These are phyloP conservation scores for Drosophila grimshawi DNA, from an alignment of 1,140 invertebrate species.

Conservation along the genomic window DNA sequence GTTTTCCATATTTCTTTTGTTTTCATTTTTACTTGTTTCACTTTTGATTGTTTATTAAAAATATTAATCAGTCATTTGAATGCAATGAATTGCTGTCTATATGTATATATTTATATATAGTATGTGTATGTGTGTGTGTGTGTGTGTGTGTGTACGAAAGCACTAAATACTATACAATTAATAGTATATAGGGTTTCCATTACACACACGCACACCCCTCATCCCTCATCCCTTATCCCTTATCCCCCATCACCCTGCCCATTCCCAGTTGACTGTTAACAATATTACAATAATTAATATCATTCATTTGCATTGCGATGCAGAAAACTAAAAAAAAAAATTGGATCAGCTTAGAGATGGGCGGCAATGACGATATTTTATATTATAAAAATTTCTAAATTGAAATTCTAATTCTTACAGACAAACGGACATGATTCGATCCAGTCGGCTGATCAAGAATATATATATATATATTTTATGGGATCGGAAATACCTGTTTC, in stretches of 20 bases:
- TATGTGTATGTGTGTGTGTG: slow-evolving; percentile 23
- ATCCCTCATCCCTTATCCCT: neutral
- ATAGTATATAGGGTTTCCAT: slow-evolving; percentile 45
- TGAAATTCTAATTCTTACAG: too few species aligned
- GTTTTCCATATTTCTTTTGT: slow-evolving; percentile 41
- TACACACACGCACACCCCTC: slow-evolving; percentile 4
- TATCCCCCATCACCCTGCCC: neutral
- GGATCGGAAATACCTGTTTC: too few species aligned
- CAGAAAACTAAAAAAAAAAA: slow-evolving; percentile 66
- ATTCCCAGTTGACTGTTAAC: slow-evolving; percentile 60
- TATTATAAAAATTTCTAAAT: too few species aligned
- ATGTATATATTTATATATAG: neutral
- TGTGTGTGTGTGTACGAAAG: slow-evolving; percentile 3
- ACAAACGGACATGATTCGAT: too few species aligned
- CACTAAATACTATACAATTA: slow-evolving; percentile 14
- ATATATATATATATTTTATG: neutral
- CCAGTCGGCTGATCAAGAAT: neutral
- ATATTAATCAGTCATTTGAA: slow-evolving; percentile 84
- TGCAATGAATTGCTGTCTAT: slow-evolving; percentile 75
- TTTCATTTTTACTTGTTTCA: slow-evolving; percentile 38
- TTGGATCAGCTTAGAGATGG: slow-evolving; percentile 36
- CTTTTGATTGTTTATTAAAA: slow-evolving; percentile 76
- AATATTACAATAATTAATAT: slow-evolving; percentile 77
- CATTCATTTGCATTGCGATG: slow-evolving; percentile 66
- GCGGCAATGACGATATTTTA: neutral